Conservation (phyloP, 2,888 invertebrate genomes). For the Leucoma salicis region DNA sequence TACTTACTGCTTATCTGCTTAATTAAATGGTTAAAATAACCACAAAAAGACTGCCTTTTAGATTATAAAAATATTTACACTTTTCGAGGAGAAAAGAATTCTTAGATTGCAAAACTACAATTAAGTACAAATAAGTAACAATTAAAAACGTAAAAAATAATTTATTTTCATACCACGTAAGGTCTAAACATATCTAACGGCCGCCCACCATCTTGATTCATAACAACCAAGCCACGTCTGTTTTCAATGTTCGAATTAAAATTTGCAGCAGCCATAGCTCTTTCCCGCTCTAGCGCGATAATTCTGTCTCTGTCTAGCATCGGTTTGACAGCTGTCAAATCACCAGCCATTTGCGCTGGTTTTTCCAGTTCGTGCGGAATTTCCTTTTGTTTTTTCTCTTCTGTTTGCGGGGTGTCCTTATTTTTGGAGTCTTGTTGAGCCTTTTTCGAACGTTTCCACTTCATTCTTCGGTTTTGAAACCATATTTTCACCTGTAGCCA, state of each 20-base stretch:
- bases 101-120: background rate
- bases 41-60: background rate
- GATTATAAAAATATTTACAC: background rate
- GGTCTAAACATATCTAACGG: constrained; percentile 79
- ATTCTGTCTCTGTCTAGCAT: constrained; percentile 76
- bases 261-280: constrained; percentile 76
- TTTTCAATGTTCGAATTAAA: constrained; percentile 79
- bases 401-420: constrained; percentile 65
- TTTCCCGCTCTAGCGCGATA: constrained; percentile 71
- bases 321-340: constrained; percentile 76
- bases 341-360: constrained; percentile 58
- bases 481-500: constrained; percentile 94
- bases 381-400: constrained; percentile 67
- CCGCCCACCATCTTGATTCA: constrained; percentile 73
- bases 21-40: constrained; percentile 2
- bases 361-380: constrained; percentile 56
- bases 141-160: constrained; percentile 48
- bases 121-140: background rate
- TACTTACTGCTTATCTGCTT: constrained; percentile 12
- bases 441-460: constrained; percentile 99
- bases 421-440: constrained; percentile 93
- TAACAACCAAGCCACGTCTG: constrained; percentile 68
- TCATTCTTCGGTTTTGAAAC: constrained; percentile 99
- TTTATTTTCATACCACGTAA: constrained; percentile 77
- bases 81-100: background rate